Conservation (phyloP, 2,888 invertebrate genomes). For the Halictus ligatus region DNA sequence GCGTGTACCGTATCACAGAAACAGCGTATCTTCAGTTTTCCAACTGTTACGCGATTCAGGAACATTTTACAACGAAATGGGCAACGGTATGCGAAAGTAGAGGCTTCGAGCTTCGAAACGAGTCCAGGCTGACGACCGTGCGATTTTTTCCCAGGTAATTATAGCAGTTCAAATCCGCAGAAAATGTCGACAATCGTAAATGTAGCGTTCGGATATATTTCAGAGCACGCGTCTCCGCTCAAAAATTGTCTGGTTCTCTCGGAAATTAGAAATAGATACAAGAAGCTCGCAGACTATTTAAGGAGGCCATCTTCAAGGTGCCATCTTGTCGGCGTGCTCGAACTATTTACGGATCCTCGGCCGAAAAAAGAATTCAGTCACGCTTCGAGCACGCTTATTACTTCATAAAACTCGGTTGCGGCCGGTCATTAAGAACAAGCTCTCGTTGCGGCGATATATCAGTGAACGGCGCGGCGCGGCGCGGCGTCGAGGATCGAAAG, state of each 20-base stretch:
- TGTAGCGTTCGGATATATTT: too few relatives aligned
- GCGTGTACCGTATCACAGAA: neutral
- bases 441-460: neutral
- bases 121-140: neutral
- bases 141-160: neutral
- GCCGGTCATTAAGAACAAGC: neutral
- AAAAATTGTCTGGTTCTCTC: neutral
- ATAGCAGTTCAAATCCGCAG: neutral
- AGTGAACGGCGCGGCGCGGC: neutral
- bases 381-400: neutral
- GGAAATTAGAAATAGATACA: neutral
- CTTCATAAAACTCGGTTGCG: neutral
- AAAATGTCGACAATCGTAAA: too few relatives aligned
- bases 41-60: neutral
- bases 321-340: neutral
- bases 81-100: neutral
- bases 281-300: neutral
- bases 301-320: neutral
- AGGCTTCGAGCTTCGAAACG: neutral
- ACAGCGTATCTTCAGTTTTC: neutral
- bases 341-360: neutral
- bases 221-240: neutral
- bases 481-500: neutral
- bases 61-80: neutral
- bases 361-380: conserved; percentile 8